A percentile compares a stretch with the other conserved stretches of the same genome.
Evolutionary conservation across 2,888 invertebrate genomes (phyloP).

Genomic region (Ceriagrion tenellum): DNA sequence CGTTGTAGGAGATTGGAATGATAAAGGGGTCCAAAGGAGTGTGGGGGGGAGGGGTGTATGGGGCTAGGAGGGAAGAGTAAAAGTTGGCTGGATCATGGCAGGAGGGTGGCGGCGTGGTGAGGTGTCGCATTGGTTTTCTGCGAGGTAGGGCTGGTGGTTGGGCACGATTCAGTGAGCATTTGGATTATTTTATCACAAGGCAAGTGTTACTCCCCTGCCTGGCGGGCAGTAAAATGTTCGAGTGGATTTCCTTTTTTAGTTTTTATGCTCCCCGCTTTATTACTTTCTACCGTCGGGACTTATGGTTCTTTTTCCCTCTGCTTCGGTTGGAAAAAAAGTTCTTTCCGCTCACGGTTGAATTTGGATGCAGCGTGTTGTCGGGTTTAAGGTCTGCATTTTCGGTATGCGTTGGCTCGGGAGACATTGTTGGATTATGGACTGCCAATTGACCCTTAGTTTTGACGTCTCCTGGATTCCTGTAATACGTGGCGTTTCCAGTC

Average conservation of each 20-base stretch:
- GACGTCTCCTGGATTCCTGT: neutral
- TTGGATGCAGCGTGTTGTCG: neutral
- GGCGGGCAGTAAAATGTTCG: conserved; percentile 25
- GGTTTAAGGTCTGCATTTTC: conserved; percentile 4
- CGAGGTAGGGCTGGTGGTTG: neutral
- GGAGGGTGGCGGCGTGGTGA: neutral
- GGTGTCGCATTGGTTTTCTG: neutral
- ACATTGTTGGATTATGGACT: conserved; percentile 11
- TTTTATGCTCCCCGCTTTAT: conserved; percentile 37
- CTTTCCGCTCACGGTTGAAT: neutral
- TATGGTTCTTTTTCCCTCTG: neutral
- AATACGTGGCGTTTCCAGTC: neutral
- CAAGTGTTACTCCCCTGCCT: conserved; percentile 44
- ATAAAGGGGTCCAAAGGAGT: conserved; percentile 41
- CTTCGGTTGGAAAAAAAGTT: neutral
- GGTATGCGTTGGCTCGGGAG: conserved; percentile 8
- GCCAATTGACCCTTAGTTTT: conserved; percentile 12
- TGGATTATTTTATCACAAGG: conserved; percentile 51
- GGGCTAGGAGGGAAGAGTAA: neutral
- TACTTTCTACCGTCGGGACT: neutral
- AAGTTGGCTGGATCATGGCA: conserved; percentile 6
- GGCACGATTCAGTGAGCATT: conserved; percentile 36
- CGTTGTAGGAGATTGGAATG: conserved; percentile 65
- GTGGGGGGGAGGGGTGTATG: neutral
- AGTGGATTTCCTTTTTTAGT: conserved; percentile 5